Base-by-base conservation (phyloP, 2,113 vertebrate species). In the Rhagologus leucostigma region DNA sequence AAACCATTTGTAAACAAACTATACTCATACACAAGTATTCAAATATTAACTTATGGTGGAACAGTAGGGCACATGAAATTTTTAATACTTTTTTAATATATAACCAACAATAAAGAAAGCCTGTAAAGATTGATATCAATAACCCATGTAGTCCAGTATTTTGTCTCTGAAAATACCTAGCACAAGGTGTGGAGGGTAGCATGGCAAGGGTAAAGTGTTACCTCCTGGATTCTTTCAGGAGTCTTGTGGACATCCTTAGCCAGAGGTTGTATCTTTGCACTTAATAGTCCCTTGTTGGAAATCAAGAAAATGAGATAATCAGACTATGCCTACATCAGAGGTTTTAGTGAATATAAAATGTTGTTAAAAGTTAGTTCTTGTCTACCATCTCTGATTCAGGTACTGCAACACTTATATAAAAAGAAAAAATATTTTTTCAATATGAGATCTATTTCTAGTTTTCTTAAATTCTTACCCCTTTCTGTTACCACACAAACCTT, bases 1-100 rank as follows among this genome's bases (percentile, higher is more conserved):
- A 87, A 94, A 71, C 4, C 23, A 81, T 96, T 95, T 90, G 75
- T 90, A 92, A 96, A 85, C 59, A 97, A 93, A 96, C 92, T 87
- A 91, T 94, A 96, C 63, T 57, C 35, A 35, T 57, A 85, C 9
- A 37, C 46, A 91, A 88, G 55, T 90, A 59, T 94, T 81, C 63
- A 82, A 69, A 84, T 78, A 89, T 42, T 76, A 91, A 76, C 44
- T 47, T 69, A 60, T 5, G 35, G 42, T 95, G 81, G 87, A 94
- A 93, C 76, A 71, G 17, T 71, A 24, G 27, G 59, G 56, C 33
- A 50, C 8, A 23, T 44, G 16, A 47, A 55, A 76, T 55, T 35
- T 88, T 90, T 71, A 50, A 19, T 79, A 23, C 27, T 69, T 67
- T 73, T 84, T 52, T 16, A 86, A 27, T 81, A 69, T 89, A 13